Evolutionary conservation across 2,113 vertebrate species (phyloP).

Genomic region (Hydropotes inermis): DNA sequence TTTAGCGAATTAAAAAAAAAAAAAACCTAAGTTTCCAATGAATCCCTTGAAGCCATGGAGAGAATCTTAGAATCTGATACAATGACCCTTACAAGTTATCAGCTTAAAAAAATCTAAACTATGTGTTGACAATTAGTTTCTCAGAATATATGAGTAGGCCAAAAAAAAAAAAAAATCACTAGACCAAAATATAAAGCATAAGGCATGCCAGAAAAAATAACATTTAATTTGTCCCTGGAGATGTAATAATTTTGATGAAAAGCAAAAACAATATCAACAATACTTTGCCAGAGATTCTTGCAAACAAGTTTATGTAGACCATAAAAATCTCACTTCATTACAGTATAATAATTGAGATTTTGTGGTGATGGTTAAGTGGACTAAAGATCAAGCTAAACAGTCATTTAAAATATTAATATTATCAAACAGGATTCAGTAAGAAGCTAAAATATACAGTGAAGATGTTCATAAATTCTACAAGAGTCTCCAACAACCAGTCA

Average conservation of each 20-base stretch:
- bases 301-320: background rate
- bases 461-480: background rate
- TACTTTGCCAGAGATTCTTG: background rate
- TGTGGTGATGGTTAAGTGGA: background rate
- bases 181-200: background rate
- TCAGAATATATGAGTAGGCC: background rate
- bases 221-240: conserved; percentile 3
- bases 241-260: conserved; percentile 32
- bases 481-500: background rate
- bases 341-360: background rate
- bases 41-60: background rate
- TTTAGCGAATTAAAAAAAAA: background rate
- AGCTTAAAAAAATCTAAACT: background rate
- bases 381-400: background rate
- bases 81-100: background rate
- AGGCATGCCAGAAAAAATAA: background rate
- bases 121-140: conserved; percentile 11
- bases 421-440: background rate
- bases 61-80: background rate
- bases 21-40: background rate
- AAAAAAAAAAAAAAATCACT: background rate
- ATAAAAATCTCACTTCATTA: conserved; percentile 26
- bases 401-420: background rate
- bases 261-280: background rate
- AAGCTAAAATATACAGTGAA: background rate